Evolutionary conservation across 1,140 invertebrate species (phyloP).

Genomic region (Drosophila mojavensis): DNA sequence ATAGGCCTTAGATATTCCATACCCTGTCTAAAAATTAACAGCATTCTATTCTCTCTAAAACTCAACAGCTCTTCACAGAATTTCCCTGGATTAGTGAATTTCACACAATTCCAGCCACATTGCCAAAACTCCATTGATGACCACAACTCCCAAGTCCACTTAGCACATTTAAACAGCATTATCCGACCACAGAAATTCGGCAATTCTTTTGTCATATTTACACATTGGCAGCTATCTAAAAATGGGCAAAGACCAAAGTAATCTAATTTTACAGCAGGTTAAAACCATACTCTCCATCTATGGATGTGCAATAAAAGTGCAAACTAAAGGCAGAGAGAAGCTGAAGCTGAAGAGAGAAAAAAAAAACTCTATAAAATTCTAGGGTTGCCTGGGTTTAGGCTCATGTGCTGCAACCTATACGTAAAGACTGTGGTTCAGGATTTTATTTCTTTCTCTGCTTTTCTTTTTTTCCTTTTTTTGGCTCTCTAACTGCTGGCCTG

Average conservation of each 20-base stretch:
- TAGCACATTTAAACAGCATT: slow-evolving; percentile 9
- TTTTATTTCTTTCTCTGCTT: neutral
- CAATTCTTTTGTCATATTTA: slow-evolving; percentile 30
- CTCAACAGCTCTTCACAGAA: too few species aligned
- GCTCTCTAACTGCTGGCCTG: slow-evolving; percentile 47
- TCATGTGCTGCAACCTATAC: slow-evolving; percentile 25
- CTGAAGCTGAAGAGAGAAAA: neutral
- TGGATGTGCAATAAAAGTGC: slow-evolving; percentile 30
- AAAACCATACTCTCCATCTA: slow-evolving; percentile 26
- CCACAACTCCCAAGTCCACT: neutral
- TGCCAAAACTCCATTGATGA: neutral
- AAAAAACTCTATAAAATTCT: slow-evolving; percentile 44
- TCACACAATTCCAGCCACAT: slow-evolving; percentile 16
- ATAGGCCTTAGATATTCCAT: too few species aligned
- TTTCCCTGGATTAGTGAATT: too few species aligned
- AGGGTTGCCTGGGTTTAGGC: slow-evolving; percentile 3
- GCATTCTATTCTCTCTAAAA: too few species aligned
- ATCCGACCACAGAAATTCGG: slow-evolving; percentile 14
- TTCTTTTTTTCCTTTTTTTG: neutral
- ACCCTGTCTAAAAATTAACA: too few species aligned
- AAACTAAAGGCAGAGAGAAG: neutral
- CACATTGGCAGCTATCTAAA: slow-evolving; percentile 25
- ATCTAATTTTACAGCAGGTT: slow-evolving; percentile 47
- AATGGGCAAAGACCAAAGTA: slow-evolving; percentile 23
- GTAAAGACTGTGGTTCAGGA: slow-evolving; percentile 21